phyloP scores from a whole-genome alignment of 2,113 vertebrate genomes.

The Paracanthobrama guichenoti region DNA sequence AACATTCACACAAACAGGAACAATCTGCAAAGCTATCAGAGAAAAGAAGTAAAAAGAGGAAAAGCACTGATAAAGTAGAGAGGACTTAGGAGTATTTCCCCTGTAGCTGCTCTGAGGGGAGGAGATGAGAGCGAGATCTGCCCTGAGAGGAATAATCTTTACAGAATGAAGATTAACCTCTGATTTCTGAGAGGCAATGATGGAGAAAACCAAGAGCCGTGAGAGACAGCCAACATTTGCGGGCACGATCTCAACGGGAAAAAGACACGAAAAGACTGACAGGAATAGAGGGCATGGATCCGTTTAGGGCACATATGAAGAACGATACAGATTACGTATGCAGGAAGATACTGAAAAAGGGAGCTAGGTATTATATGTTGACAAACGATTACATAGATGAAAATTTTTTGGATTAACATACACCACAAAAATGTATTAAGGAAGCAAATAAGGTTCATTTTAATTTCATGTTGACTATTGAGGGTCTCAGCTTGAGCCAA shows the following conservation, averaged over 20 bases:
- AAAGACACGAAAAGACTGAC: not conserved
- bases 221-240: not conserved
- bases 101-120: slow-evolving; percentile 20
- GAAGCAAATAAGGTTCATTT: not conserved
- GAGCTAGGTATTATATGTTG: not conserved
- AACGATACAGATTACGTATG: not conserved
- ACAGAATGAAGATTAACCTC: slow-evolving; percentile 35
- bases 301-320: not conserved
- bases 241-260: not conserved
- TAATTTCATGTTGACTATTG: not conserved
- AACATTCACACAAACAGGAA: slow-evolving; percentile 45
- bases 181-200: slow-evolving; percentile 31
- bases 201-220: slow-evolving; percentile 13
- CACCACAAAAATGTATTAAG: not conserved
- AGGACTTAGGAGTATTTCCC: slow-evolving; percentile 24
- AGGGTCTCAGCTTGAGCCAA: not conserved
- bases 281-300: not conserved
- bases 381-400: not conserved
- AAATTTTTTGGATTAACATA: not conserved
- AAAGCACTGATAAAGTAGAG: slow-evolving; percentile 43
- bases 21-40: slow-evolving; percentile 54
- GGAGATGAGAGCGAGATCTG: slow-evolving; percentile 25
- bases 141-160: slow-evolving; percentile 32
- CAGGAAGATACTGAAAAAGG: not conserved
- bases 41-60: slow-evolving; percentile 33